Base-by-base conservation (phyloP, 2,113 vertebrate species). In the Apus apus region DNA sequence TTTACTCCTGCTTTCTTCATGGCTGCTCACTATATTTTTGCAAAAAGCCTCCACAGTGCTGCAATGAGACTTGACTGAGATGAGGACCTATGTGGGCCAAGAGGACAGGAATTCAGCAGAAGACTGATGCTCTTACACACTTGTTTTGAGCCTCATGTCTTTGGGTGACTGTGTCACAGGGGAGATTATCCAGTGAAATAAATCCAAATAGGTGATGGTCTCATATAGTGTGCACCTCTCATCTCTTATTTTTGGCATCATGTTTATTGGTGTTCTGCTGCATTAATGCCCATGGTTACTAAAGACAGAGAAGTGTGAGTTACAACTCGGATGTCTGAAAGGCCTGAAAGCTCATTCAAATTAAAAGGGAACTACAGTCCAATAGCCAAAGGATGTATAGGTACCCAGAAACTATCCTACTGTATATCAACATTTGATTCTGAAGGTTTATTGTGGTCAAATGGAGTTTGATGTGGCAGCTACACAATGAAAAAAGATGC, bases 401-500 rank as follows among this genome's bases (percentile, higher is more conserved):
- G 32, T 65, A 71, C 34, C 34, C 36, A 73, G 82, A 56, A 87
- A 32, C 15, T 64, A 48, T 26, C 26, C 22, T 20, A 13, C 30
- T 54, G 13, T 53, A 9, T 58, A 45, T 70, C 89, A 93, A 18
- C 60, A 51, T 92, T 87, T 29, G 16, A 74, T 90, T 90, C n/a
- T 27, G 34, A 81, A 58, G 38, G 22, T 75, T 93, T 87, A 36
- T 78, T 95, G 90, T 71, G 80, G 64, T 91, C 61, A 71, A 67
- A 73, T 65, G 29, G 57, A 74, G 21, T 79, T 96, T 76, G 53
- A 89, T 85, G 23, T 94, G 92, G 93, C 73, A 90, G 48, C 36
- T 79, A 51, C 25, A 83, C 95, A 94, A 89, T 64, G 60, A 79
- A 61, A 89, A 89, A 81, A 57, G 27, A 15, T 70, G 32, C 40